Evolutionary conservation across 1,140 invertebrate genomes (phyloP).

Genomic region (Lepidurus apus): DNA sequence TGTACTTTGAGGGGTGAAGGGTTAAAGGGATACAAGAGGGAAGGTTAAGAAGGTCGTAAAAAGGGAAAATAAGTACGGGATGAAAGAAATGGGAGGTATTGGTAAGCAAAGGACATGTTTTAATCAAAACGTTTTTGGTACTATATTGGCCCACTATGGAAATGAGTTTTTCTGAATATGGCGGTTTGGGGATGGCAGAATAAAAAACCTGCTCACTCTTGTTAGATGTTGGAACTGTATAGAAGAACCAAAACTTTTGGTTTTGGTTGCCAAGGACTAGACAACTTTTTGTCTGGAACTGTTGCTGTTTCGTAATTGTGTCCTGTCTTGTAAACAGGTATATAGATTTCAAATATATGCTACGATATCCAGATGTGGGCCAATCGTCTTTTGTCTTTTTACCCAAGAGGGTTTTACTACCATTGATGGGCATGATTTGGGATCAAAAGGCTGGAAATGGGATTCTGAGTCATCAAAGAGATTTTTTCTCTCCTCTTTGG

Average conservation of each 20-base stretch:
- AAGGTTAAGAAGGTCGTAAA: background rate
- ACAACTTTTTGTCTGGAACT: background rate
- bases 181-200: background rate
- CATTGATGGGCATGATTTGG: slow-evolving; percentile 13
- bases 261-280: background rate
- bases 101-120: background rate
- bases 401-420: background rate
- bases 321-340: slow-evolving; percentile 14
- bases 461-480: background rate
- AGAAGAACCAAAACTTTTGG: background rate
- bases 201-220: background rate
- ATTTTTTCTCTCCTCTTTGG: background rate
- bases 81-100: background rate
- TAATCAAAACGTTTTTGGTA: background rate
- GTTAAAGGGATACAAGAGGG: background rate
- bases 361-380: background rate
- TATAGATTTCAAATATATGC: slow-evolving; percentile 3
- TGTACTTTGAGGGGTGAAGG: background rate
- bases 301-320: background rate
- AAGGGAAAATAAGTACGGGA: background rate
- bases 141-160: background rate
- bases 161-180: background rate
- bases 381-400: slow-evolving; percentile 8
- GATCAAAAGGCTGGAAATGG: background rate
- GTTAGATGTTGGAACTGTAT: background rate